Percentiles rank a stretch among this genome's conserved stretches.
Conservation (phyloP, 92 coral and sea anemone species). For the Anthopleura xanthogrammica region DNA sequence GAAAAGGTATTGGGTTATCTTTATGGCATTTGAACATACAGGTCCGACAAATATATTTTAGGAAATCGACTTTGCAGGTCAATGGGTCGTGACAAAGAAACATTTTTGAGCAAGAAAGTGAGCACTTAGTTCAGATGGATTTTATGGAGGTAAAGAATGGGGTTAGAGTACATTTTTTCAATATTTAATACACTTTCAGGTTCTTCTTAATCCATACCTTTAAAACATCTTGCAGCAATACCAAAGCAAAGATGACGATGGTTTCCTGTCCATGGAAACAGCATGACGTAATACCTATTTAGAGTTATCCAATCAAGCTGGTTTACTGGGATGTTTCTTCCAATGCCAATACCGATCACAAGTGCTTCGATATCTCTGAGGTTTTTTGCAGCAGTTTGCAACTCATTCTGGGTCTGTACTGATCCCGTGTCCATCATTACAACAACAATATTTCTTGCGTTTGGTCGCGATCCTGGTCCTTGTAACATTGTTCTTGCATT, state of each 20-base stretch:
- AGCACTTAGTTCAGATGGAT: too few relatives aligned
- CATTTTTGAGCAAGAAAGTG: too few relatives aligned
- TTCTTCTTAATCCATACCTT: conserved; percentile 18
- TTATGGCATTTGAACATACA: too few relatives aligned
- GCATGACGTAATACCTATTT: conserved; percentile 37
- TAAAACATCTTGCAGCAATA: conserved; percentile 18
- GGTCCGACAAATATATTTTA: too few relatives aligned
- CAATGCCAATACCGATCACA: conserved; percentile 32
- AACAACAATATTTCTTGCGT: conserved; percentile 19
- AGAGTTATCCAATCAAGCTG: conserved; percentile 39
- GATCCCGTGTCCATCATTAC: conserved; percentile 30
- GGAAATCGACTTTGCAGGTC: background rate
- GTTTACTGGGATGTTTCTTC: conserved; percentile 3
- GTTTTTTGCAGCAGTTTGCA: conserved; percentile 6
- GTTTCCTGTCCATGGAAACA: conserved; percentile 23
- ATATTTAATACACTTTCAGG: too few relatives aligned
- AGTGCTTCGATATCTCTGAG: conserved; percentile 19
- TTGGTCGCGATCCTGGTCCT: background rate
- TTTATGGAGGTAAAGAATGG: too few relatives aligned
- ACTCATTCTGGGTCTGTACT: background rate
- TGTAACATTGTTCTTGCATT: conserved; percentile 11
- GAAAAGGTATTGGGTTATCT: too few relatives aligned
- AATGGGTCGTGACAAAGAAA: too few relatives aligned
- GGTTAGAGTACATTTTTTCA: too few relatives aligned
- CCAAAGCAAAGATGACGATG: conserved; percentile 27